Evolutionary conservation across 2,113 vertebrate species (phyloP).

Genomic region (Petaurus breviceps): DNA sequence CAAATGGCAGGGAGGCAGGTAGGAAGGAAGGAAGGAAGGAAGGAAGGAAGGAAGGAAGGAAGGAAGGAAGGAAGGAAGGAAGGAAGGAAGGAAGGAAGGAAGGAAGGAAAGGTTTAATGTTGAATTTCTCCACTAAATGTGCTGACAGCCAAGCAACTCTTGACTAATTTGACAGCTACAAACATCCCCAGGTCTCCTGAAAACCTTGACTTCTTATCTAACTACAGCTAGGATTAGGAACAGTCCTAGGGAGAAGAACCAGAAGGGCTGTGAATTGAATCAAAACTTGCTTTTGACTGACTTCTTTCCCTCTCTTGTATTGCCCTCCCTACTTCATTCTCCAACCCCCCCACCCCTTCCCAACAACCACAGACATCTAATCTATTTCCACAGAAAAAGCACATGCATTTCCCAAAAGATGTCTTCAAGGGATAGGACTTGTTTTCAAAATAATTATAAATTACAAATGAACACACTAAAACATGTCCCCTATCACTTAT

Average conservation of each 20-base stretch:
- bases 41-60: background rate
- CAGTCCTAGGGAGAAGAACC: background rate
- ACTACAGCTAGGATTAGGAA: background rate
- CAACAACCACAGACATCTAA: background rate
- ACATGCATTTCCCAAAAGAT: background rate
- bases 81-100: background rate
- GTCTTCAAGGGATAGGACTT: background rate
- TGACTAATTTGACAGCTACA: background rate
- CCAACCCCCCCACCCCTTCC: background rate
- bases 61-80: background rate
- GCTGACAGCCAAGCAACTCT: background rate
- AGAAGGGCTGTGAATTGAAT: background rate
- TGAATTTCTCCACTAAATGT: background rate
- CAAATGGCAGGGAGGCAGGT: slow-evolving; percentile 13
- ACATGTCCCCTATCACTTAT: background rate
- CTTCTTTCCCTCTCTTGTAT: background rate
- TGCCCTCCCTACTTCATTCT: background rate
- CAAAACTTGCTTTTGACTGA: background rate
- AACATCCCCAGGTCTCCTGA: background rate
- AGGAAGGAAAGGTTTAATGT: background rate
- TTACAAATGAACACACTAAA: background rate
- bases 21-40: background rate
- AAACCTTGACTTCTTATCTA: background rate
- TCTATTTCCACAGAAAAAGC: background rate
- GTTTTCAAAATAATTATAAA: background rate